A percentile compares a stretch with the other conserved stretches of the same genome.
These are phyloP conservation scores for Danaus plexippus DNA, from an alignment of 1,140 invertebrate genomes.

Conservation along the genomic window DNA sequence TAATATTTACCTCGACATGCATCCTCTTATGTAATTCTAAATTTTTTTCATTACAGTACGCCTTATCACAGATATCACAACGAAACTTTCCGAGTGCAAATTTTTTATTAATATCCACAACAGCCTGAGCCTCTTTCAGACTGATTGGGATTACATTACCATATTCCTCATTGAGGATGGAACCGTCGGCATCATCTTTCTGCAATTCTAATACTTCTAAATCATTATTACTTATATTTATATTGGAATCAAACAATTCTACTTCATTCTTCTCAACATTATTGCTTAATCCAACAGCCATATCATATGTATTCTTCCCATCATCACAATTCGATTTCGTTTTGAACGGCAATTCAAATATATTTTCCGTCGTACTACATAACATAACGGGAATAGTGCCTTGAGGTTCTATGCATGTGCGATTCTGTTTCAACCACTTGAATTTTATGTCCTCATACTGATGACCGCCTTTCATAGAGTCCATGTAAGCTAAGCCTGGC, in stretches of 20 bases:
- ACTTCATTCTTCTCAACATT: slow-evolving; percentile 24
- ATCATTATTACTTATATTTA: slow-evolving; percentile 22
- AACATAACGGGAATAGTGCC: slow-evolving; percentile 37
- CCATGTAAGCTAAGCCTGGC: slow-evolving; percentile 38
- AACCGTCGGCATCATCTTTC: slow-evolving; percentile 33
- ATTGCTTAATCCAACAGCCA: slow-evolving; percentile 16
- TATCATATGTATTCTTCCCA: slow-evolving; percentile 5
- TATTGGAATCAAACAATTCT: slow-evolving; percentile 13
- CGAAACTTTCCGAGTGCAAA: slow-evolving; percentile 38
- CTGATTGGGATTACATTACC: slow-evolving; percentile 44
- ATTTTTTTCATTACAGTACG: slow-evolving; percentile 41
- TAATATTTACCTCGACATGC: slow-evolving; percentile 50
- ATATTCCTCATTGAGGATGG: slow-evolving; percentile 50
- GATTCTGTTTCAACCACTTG: slow-evolving; percentile 43
- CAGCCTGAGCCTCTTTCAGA: slow-evolving; percentile 47
- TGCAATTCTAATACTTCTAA: slow-evolving; percentile 1
- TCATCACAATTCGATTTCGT: too few species aligned
- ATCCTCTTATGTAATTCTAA: slow-evolving; percentile 47
- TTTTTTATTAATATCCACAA: slow-evolving; percentile 48
- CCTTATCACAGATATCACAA: slow-evolving; percentile 41
- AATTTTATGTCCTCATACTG: slow-evolving; percentile 45
- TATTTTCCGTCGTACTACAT: slow-evolving; percentile 35
- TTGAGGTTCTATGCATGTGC: slow-evolving; percentile 20
- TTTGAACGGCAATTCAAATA: slow-evolving; percentile 20
- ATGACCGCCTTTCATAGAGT: slow-evolving; percentile 20